Evolutionary conservation across 2,888 invertebrate species (phyloP).

Genomic region (Idaea aversata): DNA sequence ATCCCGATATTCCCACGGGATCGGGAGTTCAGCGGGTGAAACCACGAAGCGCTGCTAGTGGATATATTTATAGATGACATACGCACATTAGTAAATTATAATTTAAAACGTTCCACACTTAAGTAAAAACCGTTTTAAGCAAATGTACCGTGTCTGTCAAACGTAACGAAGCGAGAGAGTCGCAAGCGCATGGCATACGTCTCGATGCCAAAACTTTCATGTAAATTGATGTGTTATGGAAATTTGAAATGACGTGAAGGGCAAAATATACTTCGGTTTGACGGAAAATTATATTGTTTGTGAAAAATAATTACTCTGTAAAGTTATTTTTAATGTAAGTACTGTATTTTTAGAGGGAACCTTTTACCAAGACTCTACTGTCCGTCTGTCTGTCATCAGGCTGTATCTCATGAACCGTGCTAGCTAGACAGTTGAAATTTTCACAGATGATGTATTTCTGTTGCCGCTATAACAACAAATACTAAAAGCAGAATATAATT

Average conservation of each 20-base stretch:
- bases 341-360: no score
- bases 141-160: neutral
- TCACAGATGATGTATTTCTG: no score
- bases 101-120: neutral
- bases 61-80: neutral
- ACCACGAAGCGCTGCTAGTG: no score
- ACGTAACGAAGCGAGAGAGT: neutral
- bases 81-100: neutral
- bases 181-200: neutral
- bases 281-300: neutral
- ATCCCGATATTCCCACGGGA: no score
- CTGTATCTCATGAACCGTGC: no score
- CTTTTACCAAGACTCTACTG: no score
- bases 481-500: no score
- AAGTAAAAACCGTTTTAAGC: neutral
- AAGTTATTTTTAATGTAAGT: neutral
- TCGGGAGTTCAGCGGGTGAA: no score
- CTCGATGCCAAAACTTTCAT: neutral
- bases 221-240: neutral
- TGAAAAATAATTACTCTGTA: neutral
- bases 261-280: neutral
- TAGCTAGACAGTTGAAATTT: no score
- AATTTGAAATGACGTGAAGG: neutral
- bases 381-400: no score
- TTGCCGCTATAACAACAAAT: no score